These are phyloP conservation scores for Eumacrocentrus americanus DNA, from an alignment of 2,888 invertebrate genomes.

Conservation along the genomic window DNA sequence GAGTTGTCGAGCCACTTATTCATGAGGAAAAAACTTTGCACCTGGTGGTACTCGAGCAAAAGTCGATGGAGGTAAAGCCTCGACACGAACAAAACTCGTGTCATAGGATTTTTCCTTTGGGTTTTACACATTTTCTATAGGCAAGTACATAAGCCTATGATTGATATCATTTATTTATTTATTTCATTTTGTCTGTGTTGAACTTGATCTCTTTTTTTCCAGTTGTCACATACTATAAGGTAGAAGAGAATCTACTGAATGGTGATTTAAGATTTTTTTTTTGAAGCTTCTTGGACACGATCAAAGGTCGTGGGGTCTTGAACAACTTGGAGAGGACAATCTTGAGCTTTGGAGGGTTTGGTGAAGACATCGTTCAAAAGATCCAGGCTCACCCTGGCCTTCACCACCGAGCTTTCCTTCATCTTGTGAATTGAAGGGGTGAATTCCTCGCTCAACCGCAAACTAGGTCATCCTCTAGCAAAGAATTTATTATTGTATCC, in stretches of 20 bases:
- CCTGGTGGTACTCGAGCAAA: constrained; percentile 15
- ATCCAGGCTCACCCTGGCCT: not conserved
- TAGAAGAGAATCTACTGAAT: no score
- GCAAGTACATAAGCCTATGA: not conserved
- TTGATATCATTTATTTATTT: not conserved
- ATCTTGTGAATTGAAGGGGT: constrained; percentile 1
- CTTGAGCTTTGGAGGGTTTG: not conserved
- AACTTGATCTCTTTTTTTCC: no score
- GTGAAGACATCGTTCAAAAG: not conserved
- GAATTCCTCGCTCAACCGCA: constrained; percentile 1
- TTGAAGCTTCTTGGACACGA: no score
- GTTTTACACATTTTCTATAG: not conserved
- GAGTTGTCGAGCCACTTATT: constrained; percentile 12
- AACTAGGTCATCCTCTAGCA: constrained; percentile 12
- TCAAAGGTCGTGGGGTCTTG: no score
- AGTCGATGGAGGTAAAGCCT: constrained; percentile 17
- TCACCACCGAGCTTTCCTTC: not conserved
- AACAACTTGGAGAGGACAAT: no score
- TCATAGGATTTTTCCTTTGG: not conserved
- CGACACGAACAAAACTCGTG: constrained; percentile 9
- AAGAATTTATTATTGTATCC: constrained; percentile 16
- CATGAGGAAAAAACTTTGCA: constrained; percentile 17
- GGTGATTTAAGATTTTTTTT: no score
- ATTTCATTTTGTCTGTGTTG: no score
- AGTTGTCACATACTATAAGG: no score